Evolutionary conservation across 2,113 vertebrate species (phyloP), one percentile per base, ranked within the genome.

Genomic region (Halcyon senegalensis): DNA sequence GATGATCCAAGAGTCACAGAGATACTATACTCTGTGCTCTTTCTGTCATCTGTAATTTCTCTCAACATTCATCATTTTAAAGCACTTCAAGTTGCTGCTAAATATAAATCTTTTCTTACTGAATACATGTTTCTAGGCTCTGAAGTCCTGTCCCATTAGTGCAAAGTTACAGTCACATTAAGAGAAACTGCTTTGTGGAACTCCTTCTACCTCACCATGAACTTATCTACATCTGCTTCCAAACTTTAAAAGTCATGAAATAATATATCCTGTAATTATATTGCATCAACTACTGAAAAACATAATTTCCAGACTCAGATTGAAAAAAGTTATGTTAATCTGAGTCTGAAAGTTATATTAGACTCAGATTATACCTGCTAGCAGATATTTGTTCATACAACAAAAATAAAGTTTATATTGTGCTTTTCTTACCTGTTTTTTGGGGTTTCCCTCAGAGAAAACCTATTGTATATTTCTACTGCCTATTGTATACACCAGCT

Each of bases 21-120:
- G 37, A 81, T 53, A 80, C 56, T 90, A 44, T 25, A 80, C 10
- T 55, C 50, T 28, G 59, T 90, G 73, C 72, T 95, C 89, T 89
- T 96, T 90, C 91, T 93, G 89, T 96, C 95, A 94, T 39, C 62
- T 91, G 19, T 25, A 89, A 96, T 95, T 95, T 95, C 73, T 94
- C 70, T 92, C 66, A 87, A 79, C 83, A 93, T 83, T 89, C 87
- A 87, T 95, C 48, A 95, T 59, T 77, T 89, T 92, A 90, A 95
- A 69, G 13, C 41, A 25, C 33, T 93, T 44, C 24, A 83, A 33
- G 74, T 31, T 86, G 66, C 63, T 83, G 59, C 75, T 93, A 94
- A 96, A 87, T 92, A 64, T 35, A 86, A 72, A 10, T 25, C 35
- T 63, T 63, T 44, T 59, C 63, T 63, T 43, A 76, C 74, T 78